Base-by-base conservation (phyloP, 2,113 vertebrate species). In the Saguinus midas region DNA sequence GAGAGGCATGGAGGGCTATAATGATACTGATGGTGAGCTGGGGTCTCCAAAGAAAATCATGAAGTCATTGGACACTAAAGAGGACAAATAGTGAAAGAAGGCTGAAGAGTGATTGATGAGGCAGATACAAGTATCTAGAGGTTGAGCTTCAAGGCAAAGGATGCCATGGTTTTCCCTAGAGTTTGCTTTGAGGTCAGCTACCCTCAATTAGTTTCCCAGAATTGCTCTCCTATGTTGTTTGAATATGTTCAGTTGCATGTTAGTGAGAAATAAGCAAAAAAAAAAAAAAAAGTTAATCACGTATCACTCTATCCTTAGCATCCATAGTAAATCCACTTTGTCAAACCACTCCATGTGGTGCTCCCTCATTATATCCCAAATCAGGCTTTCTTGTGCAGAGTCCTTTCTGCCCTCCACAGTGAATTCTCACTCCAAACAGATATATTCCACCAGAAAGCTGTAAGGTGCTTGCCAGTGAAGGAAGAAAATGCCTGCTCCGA, bases 251-350 rank as follows among this genome's bases (percentile, higher is more conserved):
- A 66, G 1, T 76, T 72, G 16, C 68, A 23, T 64, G 37, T 75
- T 29, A 68, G 83, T 81, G 27, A 91, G n/a, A 61, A 70, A 48
- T 37, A 64, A 95, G 35, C 20, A 78, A 87, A 25, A 35, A 40
- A 40, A 78, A 87, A 25, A 35, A 40, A 40, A 57, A 68, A 93
- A 29, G 25, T 72, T 68, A 90, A 37, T n/a, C 45, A 37, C 3
- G 6, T 85, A 37, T 45, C 40, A 81, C 20, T 88, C 12, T 43
- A 4, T 83, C 29, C 21, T 6, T 50, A 43, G 21, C 21, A 32
- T 40, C 20, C n/a, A 17, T 35, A n/a, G 75, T 73, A 82, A 87
- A 75, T 40, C 8, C 32, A 21, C 40, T 90, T 61, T 0, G 9
- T 40, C 66, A 82, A 17, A 48, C 3, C 0, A 1, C 23, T 55